Conservation (phyloP, 2,797 vertebrate species). For the Alauda arvensis region DNA sequence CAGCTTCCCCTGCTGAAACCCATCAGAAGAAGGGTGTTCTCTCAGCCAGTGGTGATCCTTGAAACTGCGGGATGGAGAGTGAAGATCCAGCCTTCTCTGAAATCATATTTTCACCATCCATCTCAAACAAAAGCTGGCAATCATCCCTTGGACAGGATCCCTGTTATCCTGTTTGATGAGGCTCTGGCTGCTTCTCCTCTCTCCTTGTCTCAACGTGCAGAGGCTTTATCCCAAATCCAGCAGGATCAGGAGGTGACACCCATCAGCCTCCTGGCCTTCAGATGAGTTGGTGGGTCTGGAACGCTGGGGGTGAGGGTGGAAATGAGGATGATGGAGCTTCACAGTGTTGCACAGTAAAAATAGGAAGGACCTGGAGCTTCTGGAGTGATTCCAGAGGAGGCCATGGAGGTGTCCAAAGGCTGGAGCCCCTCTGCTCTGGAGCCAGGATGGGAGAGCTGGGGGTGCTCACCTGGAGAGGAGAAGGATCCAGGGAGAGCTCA, state of each 20-base stretch:
- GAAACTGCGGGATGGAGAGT: neutral
- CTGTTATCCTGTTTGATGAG: neutral
- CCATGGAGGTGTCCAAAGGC: accelerated
- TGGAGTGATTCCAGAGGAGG: neutral
- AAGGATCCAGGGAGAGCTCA: neutral
- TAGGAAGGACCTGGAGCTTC: neutral
- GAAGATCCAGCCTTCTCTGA: neutral
- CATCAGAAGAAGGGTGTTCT: neutral
- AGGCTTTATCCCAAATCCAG: neutral
- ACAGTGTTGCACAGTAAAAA: neutral
- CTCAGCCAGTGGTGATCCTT: neutral
- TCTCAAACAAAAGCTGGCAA: neutral
- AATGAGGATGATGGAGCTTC: neutral
- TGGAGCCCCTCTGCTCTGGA: neutral
- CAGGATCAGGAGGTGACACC: neutral
- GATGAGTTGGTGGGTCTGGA: neutral
- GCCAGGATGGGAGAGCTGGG: neutral
- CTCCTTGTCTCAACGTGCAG: accelerated
- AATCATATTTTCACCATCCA: neutral
- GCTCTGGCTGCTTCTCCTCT: neutral
- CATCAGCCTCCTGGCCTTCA: neutral
- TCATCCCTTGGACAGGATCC: neutral
- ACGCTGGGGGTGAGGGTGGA: neutral
- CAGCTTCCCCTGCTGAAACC: neutral
- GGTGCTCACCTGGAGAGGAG: accelerated